Evolutionary conservation across 2,888 invertebrate genomes (phyloP), one percentile per base, ranked within the genome.

Genomic region (Calameuta filiformis): DNA sequence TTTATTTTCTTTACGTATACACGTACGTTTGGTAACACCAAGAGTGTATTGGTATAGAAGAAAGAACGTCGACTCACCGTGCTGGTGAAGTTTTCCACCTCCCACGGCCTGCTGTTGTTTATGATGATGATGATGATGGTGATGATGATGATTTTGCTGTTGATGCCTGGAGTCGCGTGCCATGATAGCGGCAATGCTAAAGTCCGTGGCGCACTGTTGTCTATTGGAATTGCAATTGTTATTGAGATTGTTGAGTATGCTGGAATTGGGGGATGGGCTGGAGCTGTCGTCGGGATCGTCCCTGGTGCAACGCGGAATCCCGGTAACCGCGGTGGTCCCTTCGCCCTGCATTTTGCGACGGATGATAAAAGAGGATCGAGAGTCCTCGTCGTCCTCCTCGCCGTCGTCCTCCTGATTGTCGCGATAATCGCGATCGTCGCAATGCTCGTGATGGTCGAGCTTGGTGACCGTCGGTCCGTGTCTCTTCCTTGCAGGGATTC

Each of bases 141-240:
- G 85, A 76, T 91, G 90, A 81, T 94, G 93, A 80, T 93, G 91
- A 90, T 94, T 94, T 88, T 94, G 94, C 81, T 94, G 92, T 85
- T 94, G 94, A 75, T 93, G 92, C 34, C 93, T 88, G 68, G 93
- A 93, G 89, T 95, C 94, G 77, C 94, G 92, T 91, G 97, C 97
- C 97, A 98, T 98, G 92, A 98, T 98, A 88, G 98, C 98, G 82
- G 97, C 98, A 89, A 98, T 98, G 92, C 97, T 97, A 94, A 98
- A 98, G 94, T 98, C 98, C 83, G 98, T 98, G 92, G 97, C 97
- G 93, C 96, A 95, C 93, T 96, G 95, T 86, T 96, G 95, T 90
- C 95, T 92, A 91, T 94, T 94, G 82, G 95, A 90, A 76, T 90
- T 90, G 81, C 90, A 90, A 80, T 89, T 90, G 82, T 90, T 77